Conservation (phyloP, 2,113 vertebrate genomes). For the Charina bottae region DNA sequence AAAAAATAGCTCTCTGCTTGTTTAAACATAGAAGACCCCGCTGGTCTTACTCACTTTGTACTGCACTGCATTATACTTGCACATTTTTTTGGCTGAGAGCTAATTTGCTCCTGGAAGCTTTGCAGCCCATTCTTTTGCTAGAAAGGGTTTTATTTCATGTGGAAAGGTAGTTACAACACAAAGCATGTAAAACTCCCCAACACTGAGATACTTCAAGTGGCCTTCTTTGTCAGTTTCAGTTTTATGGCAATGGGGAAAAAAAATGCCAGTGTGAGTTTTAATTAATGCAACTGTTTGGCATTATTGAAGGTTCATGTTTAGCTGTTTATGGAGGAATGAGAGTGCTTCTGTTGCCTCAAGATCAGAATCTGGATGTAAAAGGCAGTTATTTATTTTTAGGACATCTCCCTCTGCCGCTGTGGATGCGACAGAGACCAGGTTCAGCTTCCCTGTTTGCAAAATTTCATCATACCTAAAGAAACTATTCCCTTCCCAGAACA, state of each 20-base stretch:
- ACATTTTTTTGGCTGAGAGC: background rate
- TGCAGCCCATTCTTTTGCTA: conserved; percentile 3
- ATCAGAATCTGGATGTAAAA: background rate
- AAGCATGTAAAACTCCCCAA: conserved; percentile 8
- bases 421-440: background rate
- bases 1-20: background rate
- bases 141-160: background rate
- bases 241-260: background rate
- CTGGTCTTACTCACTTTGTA: background rate
- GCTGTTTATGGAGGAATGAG: background rate
- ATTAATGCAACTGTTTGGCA: conserved; percentile 37
- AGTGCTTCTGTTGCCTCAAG: background rate
- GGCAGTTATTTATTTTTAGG: accelerated
- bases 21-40: accelerated
- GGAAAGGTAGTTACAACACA: background rate
- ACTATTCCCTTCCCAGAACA: background rate
- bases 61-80: background rate
- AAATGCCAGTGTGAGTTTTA: background rate
- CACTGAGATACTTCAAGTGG: background rate
- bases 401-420: background rate
- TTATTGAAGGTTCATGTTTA: conserved; percentile 18
- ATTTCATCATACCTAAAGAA: background rate
- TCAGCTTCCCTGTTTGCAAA: background rate
- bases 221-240: conserved; percentile 31
- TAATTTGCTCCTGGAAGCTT: background rate